These are phyloP conservation scores for Ligdia adustata DNA, from an alignment of 2,888 invertebrate genomes.

Conservation along the genomic window DNA sequence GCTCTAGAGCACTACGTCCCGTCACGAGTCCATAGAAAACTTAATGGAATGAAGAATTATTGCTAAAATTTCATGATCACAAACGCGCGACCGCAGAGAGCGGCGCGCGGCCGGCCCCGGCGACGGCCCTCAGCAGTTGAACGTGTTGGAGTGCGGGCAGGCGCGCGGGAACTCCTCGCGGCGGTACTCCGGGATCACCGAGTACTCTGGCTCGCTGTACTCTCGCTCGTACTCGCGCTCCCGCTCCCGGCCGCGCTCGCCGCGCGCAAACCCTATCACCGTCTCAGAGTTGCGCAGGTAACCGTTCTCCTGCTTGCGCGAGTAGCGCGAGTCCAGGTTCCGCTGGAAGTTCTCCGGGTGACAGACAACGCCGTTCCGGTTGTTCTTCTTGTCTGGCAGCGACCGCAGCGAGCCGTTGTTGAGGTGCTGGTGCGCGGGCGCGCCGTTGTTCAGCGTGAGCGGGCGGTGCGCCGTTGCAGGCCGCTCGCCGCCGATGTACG, in stretches of 20 bases:
- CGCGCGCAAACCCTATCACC: constrained; percentile 69
- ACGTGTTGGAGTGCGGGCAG: constrained; percentile 78
- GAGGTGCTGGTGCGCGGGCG: constrained; percentile 75
- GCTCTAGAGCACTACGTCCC: constrained; percentile 78
- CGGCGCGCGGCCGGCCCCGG: constrained; percentile 49
- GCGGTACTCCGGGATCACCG: constrained; percentile 75
- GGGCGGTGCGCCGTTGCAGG: constrained; percentile 63
- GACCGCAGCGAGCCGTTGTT: constrained; percentile 81
- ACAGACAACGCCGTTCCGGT: constrained; percentile 72
- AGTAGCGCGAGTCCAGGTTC: constrained; percentile 77
- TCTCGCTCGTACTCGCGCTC: constrained; percentile 58
- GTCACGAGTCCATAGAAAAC: constrained; percentile 73
- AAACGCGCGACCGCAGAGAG: constrained; percentile 69
- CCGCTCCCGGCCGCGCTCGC: constrained; percentile 62
- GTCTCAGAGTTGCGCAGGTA: constrained; percentile 77
- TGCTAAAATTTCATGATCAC: constrained; percentile 84
- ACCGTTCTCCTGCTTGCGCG: constrained; percentile 80
- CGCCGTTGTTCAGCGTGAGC: constrained; percentile 79
- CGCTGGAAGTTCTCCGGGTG: constrained; percentile 81
- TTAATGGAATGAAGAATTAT: constrained; percentile 84
- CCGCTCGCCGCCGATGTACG: constrained; percentile 89
- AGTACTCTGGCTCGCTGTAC: constrained; percentile 80
- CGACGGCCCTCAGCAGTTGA: constrained; percentile 75
- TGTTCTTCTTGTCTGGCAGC: constrained; percentile 75
- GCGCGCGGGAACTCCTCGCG: constrained; percentile 69